These are phyloP conservation scores for Apodemus sylvaticus DNA, from an alignment of 2,113 vertebrate species.

Conservation along the genomic window DNA sequence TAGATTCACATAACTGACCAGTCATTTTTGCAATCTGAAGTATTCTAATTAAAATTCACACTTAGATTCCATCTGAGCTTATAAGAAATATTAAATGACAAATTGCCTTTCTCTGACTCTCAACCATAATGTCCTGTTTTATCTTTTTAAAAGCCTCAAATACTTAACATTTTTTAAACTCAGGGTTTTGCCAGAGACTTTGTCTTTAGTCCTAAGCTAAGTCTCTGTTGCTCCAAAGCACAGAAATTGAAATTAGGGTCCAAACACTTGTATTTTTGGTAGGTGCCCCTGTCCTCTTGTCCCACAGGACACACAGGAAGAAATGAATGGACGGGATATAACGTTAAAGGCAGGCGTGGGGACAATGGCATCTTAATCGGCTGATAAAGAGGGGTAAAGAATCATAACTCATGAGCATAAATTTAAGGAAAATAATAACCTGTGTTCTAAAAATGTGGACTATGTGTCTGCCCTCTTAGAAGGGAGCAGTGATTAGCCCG, in stretches of 20 bases:
- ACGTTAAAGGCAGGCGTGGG: conserved; percentile 3
- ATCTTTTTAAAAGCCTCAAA: conserved; percentile 20
- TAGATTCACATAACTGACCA: conserved; percentile 3
- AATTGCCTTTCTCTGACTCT: conserved; percentile 14
- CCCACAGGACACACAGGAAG: background rate
- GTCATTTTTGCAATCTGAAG: conserved; percentile 25
- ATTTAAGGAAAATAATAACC: conserved; percentile 56
- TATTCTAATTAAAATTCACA: conserved; percentile 47
- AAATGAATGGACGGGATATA: conserved; percentile 6
- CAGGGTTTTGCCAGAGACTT: background rate
- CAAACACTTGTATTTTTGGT: conserved; percentile 60
- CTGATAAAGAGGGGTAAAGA: conserved; percentile 51
- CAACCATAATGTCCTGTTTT: background rate
- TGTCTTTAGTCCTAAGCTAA: conserved; percentile 54
- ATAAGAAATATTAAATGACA: background rate
- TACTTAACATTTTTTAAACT: background rate
- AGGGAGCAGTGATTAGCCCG: background rate
- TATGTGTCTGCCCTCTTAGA: background rate
- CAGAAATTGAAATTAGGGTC: conserved; percentile 67
- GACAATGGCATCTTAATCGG: conserved; percentile 68
- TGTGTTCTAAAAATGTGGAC: conserved; percentile 23
- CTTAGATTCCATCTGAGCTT: conserved; percentile 35
- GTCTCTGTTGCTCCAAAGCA: conserved; percentile 56
- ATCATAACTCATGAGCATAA: conserved; percentile 30
- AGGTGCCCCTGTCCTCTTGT: background rate